Percentiles rank a stretch among this genome's conserved stretches.
Conservation (phyloP, 2,113 vertebrate genomes). For the Chionomys nivalis region DNA sequence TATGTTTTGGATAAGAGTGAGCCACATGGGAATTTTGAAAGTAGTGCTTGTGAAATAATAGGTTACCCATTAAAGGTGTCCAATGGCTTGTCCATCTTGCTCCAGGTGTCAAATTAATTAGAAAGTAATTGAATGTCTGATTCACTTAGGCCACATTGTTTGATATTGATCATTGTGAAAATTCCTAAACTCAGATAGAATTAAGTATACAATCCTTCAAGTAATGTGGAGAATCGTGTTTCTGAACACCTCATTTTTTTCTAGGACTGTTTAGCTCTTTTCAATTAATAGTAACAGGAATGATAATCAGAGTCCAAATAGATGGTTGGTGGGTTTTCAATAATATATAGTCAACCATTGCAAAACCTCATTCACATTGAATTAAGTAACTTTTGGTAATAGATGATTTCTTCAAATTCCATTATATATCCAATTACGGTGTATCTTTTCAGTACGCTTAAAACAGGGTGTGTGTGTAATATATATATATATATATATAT, state of each 20-base stretch:
- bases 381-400: constrained; percentile 28
- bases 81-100: background rate
- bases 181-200: constrained; percentile 35
- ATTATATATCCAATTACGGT: background rate
- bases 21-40: background rate
- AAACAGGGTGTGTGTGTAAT: background rate
- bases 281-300: background rate
- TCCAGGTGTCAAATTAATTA: background rate
- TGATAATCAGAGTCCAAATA: background rate
- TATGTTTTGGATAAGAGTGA: background rate
- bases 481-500: background rate
- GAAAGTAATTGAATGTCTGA: constrained; percentile 10
- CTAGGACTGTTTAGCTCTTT: background rate
- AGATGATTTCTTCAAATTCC: background rate
- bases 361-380: constrained; percentile 3
- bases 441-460: background rate
- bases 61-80: background rate
- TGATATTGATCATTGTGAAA: constrained; percentile 23
- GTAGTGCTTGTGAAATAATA: background rate
- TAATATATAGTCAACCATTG: background rate
- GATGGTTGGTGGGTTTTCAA: background rate
- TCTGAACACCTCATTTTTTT: background rate
- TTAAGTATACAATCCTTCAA: background rate
- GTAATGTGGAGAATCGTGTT: background rate
- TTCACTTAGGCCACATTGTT: background rate